Base-by-base conservation (phyloP, 2,113 vertebrate genomes). In the Gymnarchus niloticus region DNA sequence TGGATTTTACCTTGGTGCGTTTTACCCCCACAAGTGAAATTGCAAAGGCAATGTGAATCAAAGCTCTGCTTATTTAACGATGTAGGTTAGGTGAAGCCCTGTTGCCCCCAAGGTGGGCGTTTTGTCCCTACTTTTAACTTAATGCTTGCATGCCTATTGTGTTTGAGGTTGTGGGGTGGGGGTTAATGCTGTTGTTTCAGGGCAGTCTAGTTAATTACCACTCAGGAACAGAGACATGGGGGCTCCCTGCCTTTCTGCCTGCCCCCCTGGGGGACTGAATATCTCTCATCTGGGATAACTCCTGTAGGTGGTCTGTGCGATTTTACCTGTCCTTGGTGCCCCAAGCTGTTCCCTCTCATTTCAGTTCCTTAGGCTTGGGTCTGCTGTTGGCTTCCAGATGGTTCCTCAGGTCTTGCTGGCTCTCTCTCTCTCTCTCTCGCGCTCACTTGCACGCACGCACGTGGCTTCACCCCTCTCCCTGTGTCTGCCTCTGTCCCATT, bases 401-500 rank as follows among this genome's bases (percentile, higher is more conserved):
- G n/a, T n/a, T n/a, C n/a, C n/a, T n/a, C n/a, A n/a, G n/a, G 56
- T 12, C 12, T 12, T 57, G 56, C 56, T 10, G 56, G 12, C 23
- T 61, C 49, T 56, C 56, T 17, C 41, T 37, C 41, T 46, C 48
- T 1, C 25, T 52, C 48, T 17, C 37, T 21, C 25, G n/a, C 56
- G 23, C 56, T 23, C 33, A 41, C 56, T 54, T 87, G 56, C 51
- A 28, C 65, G n/a, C 5, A 57, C 46, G 48, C 21, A 59, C 57
- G 25, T 85, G 84, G 41, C 2, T 14, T 83, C 25, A n/a, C n/a
- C n/a, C n/a, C n/a, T 25, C 56, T 21, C 56, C 41, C n/a, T 85
- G 3, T 89, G 28, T 88, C 7, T 83, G 85, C 56, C 41, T n/a
- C 76, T 77, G 6, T 19, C 73, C 73, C 73, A n/a, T n/a, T n/a